phyloP scores from a whole-genome alignment of 2,113 vertebrate genomes.

The Elgaria multicarinata region DNA sequence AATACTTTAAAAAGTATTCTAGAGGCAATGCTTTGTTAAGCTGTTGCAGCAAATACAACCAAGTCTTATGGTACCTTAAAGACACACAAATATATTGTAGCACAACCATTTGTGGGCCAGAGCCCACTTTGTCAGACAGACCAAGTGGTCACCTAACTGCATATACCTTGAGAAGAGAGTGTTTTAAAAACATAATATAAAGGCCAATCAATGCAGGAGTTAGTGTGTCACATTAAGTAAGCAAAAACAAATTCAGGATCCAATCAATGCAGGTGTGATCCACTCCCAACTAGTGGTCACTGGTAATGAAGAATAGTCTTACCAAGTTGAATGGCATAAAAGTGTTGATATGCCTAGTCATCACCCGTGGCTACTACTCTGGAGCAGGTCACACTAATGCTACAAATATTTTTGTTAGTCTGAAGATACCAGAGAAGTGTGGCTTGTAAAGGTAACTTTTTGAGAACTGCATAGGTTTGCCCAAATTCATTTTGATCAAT shows the following conservation, averaged over 20 bases:
- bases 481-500: background rate
- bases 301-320: background rate
- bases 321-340: background rate
- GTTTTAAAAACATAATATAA: background rate
- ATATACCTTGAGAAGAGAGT: background rate
- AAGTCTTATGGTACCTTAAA: background rate
- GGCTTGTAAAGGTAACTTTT: background rate
- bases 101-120: background rate
- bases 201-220: background rate
- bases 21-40: background rate
- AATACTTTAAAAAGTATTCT: background rate
- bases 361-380: background rate
- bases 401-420: background rate
- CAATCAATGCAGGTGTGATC: background rate
- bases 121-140: background rate
- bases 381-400: background rate
- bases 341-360: background rate
- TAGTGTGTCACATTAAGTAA: background rate
- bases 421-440: slow-evolving; percentile 3
- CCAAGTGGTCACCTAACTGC: background rate
- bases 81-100: background rate
- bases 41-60: background rate
- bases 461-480: background rate
- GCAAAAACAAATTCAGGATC: background rate
- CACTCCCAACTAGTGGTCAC: background rate